These are phyloP conservation scores for Platyscelio sp. DNA, from an alignment of 2,888 invertebrate genomes.

Conservation along the genomic window DNA sequence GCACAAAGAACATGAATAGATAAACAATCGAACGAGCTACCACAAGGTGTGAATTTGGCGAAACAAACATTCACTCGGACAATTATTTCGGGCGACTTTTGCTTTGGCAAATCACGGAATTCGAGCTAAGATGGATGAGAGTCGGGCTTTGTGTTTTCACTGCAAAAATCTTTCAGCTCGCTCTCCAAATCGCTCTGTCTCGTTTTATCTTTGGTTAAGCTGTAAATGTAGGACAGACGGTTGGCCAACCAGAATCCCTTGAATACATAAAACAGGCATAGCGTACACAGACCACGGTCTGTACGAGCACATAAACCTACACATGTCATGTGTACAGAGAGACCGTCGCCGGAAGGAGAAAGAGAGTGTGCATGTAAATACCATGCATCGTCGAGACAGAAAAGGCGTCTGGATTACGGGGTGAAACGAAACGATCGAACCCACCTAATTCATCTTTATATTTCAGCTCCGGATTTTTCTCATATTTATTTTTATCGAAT, in stretches of 20 bases:
- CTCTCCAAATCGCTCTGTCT: conserved; percentile 38
- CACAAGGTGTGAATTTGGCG: no score
- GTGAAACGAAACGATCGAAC: conserved; percentile 41
- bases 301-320: conserved; percentile 61
- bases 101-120: conserved; percentile 56
- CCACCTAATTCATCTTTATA: conserved; percentile 56
- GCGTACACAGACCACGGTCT: conserved; percentile 54
- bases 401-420: conserved; percentile 58
- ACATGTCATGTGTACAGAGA: conserved; percentile 61
- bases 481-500: conserved; percentile 56
- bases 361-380: conserved; percentile 64
- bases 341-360: conserved; percentile 52
- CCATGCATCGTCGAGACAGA: conserved; percentile 52
- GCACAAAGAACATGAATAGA: no score
- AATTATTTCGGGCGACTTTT: conserved; percentile 48
- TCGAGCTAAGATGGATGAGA: conserved; percentile 60
- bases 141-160: conserved; percentile 52
- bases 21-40: no score
- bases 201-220: conserved; percentile 46
- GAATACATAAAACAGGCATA: conserved; percentile 69
- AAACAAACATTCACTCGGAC: conserved; percentile 8
- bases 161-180: conserved; percentile 51
- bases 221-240: conserved; percentile 67
- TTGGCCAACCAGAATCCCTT: conserved; percentile 65
- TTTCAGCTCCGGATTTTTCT: conserved; percentile 45